Conservation (phyloP, 35 echinoderm and acorn worm genomes). For the Patiria miniata region DNA sequence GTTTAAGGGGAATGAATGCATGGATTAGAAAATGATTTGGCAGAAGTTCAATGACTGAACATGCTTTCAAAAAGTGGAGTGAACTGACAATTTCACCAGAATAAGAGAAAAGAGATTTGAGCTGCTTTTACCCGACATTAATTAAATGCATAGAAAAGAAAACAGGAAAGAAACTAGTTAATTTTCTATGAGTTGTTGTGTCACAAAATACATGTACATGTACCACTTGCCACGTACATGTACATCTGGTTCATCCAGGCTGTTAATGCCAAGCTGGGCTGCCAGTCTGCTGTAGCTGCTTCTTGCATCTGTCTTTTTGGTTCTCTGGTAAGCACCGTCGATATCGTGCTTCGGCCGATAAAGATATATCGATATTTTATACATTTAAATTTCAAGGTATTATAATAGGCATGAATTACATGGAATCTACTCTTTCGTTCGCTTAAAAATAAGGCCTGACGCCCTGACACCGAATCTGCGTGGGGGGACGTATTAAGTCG, state of each 20-base stretch:
- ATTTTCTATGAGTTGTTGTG: neutral
- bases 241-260: neutral
- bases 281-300: slow-evolving; percentile 2
- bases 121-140: neutral
- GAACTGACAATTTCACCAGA: neutral
- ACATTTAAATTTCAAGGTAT: too few species aligned
- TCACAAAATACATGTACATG: too few species aligned
- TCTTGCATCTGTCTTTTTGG: neutral
- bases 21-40: neutral
- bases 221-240: neutral
- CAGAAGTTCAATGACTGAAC: neutral
- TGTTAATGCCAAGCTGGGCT: neutral
- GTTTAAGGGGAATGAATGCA: neutral
- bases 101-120: neutral
- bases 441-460: too few species aligned
- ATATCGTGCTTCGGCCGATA: neutral
- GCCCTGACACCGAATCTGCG: too few species aligned
- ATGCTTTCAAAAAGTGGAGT: neutral
- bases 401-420: too few species aligned
- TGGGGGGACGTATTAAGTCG: too few species aligned
- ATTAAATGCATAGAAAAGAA: neutral
- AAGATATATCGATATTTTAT: too few species aligned
- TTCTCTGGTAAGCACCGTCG: too few species aligned
- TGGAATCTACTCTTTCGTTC: too few species aligned
- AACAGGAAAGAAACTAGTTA: neutral